A percentile compares a stretch with the other conserved stretches of the same genome.
Conservation (phyloP, 2,113 vertebrate genomes). For the Chloropsis cyanopogon region DNA sequence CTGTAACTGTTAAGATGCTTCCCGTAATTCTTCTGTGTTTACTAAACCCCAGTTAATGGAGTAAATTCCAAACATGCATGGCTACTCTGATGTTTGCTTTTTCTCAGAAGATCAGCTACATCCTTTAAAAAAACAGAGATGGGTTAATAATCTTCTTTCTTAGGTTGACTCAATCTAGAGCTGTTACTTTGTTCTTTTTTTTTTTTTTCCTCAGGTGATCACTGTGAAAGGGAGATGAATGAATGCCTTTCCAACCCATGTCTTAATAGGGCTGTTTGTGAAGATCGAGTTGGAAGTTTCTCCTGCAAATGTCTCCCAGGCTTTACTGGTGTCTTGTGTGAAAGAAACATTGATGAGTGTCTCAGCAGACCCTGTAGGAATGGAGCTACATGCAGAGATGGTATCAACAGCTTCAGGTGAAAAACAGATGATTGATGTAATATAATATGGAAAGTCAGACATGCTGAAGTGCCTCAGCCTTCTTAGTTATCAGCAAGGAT, state of each 20-base stretch:
- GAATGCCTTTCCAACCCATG: constrained; percentile 91
- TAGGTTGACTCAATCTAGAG: background rate
- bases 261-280: constrained; percentile 86
- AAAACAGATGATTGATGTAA: background rate
- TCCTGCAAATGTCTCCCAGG: constrained; percentile 84
- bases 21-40: background rate
- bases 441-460: background rate
- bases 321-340: constrained; percentile 85
- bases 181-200: background rate
- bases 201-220: constrained; percentile 58
- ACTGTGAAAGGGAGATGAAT: constrained; percentile 88
- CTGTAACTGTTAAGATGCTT: background rate
- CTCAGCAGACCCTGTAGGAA: constrained; percentile 88
- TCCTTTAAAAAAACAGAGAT: background rate
- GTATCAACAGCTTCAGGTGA: constrained; percentile 88
- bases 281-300: constrained; percentile 84
- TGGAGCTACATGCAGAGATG: constrained; percentile 86
- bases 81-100: background rate
- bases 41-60: background rate
- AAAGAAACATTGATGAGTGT: constrained; percentile 89
- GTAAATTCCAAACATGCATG: background rate
- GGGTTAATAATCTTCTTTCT: background rate
- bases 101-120: background rate
- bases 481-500: background rate
- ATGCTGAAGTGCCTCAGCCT: background rate